These are phyloP conservation scores for Butastur rufipennis DNA, from an alignment of 2,113 vertebrate genomes.

Conservation along the genomic window DNA sequence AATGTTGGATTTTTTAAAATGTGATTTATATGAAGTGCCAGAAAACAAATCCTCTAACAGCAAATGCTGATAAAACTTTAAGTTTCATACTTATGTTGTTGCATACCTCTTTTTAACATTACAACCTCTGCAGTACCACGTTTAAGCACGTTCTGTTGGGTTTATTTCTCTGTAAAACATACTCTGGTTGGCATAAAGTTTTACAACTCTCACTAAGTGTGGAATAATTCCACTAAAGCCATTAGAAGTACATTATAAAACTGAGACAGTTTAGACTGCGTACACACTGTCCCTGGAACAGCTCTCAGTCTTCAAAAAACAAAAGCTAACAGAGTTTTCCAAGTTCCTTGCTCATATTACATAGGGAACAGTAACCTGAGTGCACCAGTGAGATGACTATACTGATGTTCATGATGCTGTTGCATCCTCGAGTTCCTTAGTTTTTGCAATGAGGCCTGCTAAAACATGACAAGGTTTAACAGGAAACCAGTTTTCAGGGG, in stretches of 20 bases:
- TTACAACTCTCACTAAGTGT: neutral
- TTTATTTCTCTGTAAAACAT: neutral
- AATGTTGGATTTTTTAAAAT: neutral
- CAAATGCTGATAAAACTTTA: neutral
- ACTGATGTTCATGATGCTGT: neutral
- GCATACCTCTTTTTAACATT: neutral
- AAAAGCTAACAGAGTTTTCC: neutral
- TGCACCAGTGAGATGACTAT: accelerated
- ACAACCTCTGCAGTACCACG: neutral
- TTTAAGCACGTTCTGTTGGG: neutral
- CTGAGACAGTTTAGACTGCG: neutral
- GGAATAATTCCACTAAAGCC: neutral
- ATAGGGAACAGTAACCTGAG: neutral
- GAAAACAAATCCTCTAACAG: neutral
- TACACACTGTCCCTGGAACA: neutral
- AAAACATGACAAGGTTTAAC: neutral
- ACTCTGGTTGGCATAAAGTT: neutral
- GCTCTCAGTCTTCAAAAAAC: neutral
- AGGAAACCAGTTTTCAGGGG: neutral
- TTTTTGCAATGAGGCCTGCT: neutral
- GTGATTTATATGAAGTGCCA: neutral
- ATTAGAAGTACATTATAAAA: neutral
- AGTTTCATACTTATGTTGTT: neutral
- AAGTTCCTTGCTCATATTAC: neutral
- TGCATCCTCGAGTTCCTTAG: neutral